Percentiles rank a stretch among this genome's conserved stretches.
phyloP scores from a whole-genome alignment of 2,797 vertebrate genomes.

The Sarcoramphus papa region DNA sequence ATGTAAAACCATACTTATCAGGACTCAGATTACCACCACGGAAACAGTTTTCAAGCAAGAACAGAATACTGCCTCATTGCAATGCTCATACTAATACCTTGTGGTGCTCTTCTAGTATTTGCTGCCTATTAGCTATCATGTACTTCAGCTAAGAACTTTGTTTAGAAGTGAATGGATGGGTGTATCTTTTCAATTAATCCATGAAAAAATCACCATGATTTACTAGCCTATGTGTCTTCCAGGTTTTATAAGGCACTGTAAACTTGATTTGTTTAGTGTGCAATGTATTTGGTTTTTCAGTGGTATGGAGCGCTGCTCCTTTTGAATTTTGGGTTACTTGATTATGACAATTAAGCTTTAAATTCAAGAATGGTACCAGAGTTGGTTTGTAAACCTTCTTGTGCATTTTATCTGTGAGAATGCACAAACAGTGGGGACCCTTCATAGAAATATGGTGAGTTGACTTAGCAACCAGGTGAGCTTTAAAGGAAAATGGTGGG shows the following conservation, averaged over 20 bases:
- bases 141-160: neutral
- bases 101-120: neutral
- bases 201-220: neutral
- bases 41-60: neutral
- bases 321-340: neutral
- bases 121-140: neutral
- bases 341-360: neutral
- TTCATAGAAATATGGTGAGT: neutral
- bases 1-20: neutral
- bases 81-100: neutral
- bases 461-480: neutral
- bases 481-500: neutral
- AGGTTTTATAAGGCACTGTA: neutral
- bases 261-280: neutral
- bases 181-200: neutral
- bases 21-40: neutral
- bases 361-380: neutral
- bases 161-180: neutral
- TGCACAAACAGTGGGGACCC: neutral
- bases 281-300: neutral
- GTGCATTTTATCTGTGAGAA: neutral
- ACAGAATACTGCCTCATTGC: neutral
- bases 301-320: neutral
- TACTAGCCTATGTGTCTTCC: neutral
- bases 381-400: neutral